Percentiles rank a stretch among this genome's conserved stretches.
Evolutionary conservation across 2,888 invertebrate species (phyloP).

Genomic region (Lumbricus terrestris): DNA sequence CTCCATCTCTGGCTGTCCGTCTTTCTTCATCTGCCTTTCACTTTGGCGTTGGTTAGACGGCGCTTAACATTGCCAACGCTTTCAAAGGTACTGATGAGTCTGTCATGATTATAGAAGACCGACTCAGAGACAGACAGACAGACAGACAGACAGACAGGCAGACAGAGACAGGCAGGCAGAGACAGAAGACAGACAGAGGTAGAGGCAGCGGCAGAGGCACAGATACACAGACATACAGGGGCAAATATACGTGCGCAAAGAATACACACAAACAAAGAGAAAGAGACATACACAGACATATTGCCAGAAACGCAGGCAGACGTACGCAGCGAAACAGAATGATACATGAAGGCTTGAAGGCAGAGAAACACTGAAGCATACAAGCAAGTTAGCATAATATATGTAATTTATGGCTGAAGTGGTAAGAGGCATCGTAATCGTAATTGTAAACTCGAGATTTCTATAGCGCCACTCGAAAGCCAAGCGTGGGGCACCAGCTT

Average conservation of each 20-base stretch:
- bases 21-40: not conserved
- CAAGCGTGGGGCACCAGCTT: too few relatives aligned
- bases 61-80: not conserved
- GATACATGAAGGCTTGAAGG: too few relatives aligned
- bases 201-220: not conserved
- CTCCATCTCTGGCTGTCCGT: not conserved
- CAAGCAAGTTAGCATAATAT: too few relatives aligned
- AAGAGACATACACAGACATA: too few relatives aligned
- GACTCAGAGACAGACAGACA: not conserved
- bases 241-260: not conserved
- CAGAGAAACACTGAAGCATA: too few relatives aligned
- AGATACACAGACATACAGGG: not conserved
- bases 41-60: not conserved
- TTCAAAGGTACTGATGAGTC: not conserved
- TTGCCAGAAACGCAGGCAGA: too few relatives aligned
- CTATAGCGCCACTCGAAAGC: too few relatives aligned
- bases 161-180: not conserved
- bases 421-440: not conserved
- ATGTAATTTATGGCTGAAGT: too few relatives aligned
- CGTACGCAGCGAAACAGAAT: too few relatives aligned
- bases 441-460: too few relatives aligned
- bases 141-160: not conserved
- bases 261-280: not conserved
- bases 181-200: not conserved
- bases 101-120: not conserved